These are phyloP conservation scores for Pelecanoides urinatrix DNA, from an alignment of 2,113 vertebrate genomes.

Conservation along the genomic window DNA sequence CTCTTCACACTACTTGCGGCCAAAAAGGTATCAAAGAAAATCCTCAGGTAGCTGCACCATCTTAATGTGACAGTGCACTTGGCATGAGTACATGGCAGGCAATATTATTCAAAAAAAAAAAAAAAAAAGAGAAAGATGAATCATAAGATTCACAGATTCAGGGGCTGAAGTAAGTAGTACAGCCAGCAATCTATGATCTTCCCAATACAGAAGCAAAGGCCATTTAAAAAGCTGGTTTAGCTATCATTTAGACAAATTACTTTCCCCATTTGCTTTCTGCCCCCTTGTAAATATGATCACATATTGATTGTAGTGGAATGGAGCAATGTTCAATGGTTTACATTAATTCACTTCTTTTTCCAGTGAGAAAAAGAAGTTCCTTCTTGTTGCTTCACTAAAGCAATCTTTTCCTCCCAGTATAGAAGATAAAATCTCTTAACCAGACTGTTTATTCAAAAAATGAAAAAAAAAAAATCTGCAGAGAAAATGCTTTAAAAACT, in stretches of 20 bases:
- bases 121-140: not conserved
- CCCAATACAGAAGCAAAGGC: not conserved
- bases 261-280: not conserved
- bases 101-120: not conserved
- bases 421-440: not conserved
- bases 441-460: not conserved
- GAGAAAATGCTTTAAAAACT: not conserved
- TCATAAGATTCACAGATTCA: not conserved
- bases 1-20: not conserved
- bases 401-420: not conserved
- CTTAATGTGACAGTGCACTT: not conserved
- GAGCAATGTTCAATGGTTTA: not conserved
- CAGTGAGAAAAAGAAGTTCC: not conserved
- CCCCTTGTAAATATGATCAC: not conserved
- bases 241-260: not conserved
- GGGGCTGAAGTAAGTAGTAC: not conserved
- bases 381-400: not conserved
- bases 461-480: not conserved
- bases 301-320: not conserved
- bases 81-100: not conserved
- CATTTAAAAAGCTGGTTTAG: not conserved
- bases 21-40: not conserved
- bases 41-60: not conserved
- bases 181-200: not conserved
- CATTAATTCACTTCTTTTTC: not conserved